Conservation (phyloP, 2,888 invertebrate species). For the Lasius fuliginosus region DNA sequence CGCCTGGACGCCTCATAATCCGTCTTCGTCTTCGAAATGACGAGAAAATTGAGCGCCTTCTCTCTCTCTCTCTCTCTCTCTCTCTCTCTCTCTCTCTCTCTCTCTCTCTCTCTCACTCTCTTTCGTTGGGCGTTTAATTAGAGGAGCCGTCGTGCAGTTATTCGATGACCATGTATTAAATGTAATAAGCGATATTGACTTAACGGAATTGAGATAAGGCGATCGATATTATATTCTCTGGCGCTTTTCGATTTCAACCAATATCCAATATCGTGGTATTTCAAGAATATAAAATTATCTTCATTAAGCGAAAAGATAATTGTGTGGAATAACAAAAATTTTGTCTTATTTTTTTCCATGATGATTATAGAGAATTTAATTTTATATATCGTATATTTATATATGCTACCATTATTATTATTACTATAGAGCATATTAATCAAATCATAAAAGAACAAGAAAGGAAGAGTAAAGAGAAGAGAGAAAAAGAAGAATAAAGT, state of each 20-base stretch:
- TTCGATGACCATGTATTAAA: conserved; percentile 35
- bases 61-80: not conserved
- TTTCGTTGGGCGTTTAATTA: conserved; percentile 35
- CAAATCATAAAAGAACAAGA: not conserved
- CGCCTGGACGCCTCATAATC: not conserved
- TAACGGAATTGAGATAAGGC: conserved; percentile 21
- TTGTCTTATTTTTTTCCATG: not conserved
- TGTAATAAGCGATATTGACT: conserved; percentile 23
- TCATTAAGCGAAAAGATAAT: not conserved
- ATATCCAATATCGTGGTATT: not conserved
- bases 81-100: not conserved
- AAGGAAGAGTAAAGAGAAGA: not conserved
- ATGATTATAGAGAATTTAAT: not conserved
- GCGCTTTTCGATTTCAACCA: not conserved
- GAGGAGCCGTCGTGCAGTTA: conserved; percentile 12
- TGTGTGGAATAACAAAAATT: not conserved
- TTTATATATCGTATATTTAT: not conserved
- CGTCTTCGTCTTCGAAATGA: not conserved
- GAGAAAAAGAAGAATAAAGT: not conserved
- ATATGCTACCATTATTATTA: not conserved
- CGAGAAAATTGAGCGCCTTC: not conserved
- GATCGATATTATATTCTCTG: not conserved
- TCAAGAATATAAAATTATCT: not conserved
- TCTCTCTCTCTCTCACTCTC: too few relatives aligned
- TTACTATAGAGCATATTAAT: not conserved